phyloP scores from a whole-genome alignment of 1,140 invertebrate species.

The Cotesia typhae region DNA sequence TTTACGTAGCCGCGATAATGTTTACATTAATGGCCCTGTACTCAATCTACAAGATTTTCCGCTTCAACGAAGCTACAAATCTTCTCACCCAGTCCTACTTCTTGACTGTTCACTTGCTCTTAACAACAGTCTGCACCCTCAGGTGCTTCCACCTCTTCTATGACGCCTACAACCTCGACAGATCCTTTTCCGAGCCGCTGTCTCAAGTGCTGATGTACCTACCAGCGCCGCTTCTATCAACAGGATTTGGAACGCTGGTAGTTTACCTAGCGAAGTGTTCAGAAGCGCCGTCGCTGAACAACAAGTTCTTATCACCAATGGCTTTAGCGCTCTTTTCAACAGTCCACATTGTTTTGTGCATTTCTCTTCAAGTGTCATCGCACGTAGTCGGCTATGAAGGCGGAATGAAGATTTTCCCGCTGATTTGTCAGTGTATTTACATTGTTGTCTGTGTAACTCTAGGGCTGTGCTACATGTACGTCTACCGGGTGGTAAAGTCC shows the following conservation, averaged over 20 bases:
- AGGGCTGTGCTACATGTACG: slow-evolving; percentile 84
- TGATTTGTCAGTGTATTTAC: slow-evolving; percentile 84
- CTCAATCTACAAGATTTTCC: slow-evolving; percentile 82
- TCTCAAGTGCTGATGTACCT: slow-evolving; percentile 84
- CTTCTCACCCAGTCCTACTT: slow-evolving; percentile 85
- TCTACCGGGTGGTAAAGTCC: slow-evolving; percentile 70
- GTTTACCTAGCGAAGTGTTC: slow-evolving; percentile 82
- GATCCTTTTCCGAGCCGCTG: slow-evolving; percentile 79
- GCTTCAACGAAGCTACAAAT: slow-evolving; percentile 82
- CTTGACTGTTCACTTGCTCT: slow-evolving; percentile 80
- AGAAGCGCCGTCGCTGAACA: slow-evolving; percentile 62
- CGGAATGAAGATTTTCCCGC: slow-evolving; percentile 70
- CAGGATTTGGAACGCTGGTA: slow-evolving; percentile 85
- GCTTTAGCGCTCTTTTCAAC: slow-evolving; percentile 78
- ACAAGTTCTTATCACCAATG: slow-evolving; percentile 75
- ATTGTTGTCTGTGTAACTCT: slow-evolving; percentile 81
- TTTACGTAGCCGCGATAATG: slow-evolving; percentile 83
- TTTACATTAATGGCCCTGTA: slow-evolving; percentile 84
- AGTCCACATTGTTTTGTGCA: slow-evolving; percentile 79
- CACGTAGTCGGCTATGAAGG: slow-evolving; percentile 64
- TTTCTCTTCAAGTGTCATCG: slow-evolving; percentile 80
- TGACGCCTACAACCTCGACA: slow-evolving; percentile 87
- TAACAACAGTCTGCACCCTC: slow-evolving; percentile 81
- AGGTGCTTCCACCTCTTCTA: slow-evolving; percentile 88
- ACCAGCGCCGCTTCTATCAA: slow-evolving; percentile 83